Base-by-base conservation (phyloP, 2,888 invertebrate species). In the Volucella inflata region DNA sequence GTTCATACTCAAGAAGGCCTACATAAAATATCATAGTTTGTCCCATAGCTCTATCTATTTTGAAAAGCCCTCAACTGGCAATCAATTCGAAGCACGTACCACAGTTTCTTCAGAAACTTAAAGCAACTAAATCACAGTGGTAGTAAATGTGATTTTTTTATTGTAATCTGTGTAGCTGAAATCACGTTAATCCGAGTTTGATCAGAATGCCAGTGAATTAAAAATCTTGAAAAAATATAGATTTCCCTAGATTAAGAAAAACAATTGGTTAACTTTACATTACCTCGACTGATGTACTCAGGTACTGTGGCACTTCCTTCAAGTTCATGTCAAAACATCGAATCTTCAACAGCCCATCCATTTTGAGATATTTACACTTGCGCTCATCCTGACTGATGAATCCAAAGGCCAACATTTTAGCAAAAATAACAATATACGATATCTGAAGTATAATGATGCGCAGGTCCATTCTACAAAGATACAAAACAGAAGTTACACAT, bases 251-350 rank as follows among this genome's bases (percentile, higher is more conserved):
- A 30, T 36, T 14, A 64, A 6, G 16, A 9, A 40, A 67, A 50
- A 30, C 4, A 30, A 6, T 30, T 30, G 30, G 0, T n/a, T 30
- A 30, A 59, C 12, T 2, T n/a, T 8, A 38, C 88, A 89, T 90
- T 89, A 92, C 92, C 90, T 92, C 92, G 48, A 92, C 90, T 30
- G 91, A 90, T 46, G 90, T 88, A 83, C 90, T 91, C 8, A 92
- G 88, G 87, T 89, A 89, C 78, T 91, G 90, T 16, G 92, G 92
- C 87, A 92, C 91, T 87, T 91, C 91, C 81, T 89, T 91, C 17
- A 92, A 87, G 87, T 92, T 89, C 91, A 92, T 90, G 44, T 90
- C 89, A 60, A 88, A 89, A 83, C 92, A 92, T 10, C 89, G 89
- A 14, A 90, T 90, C 11, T 91, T 92, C 50, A 90, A 81, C 50